Evolutionary conservation across 2,797 vertebrate species (phyloP).

Genomic region (Ataeniobius toweri): DNA sequence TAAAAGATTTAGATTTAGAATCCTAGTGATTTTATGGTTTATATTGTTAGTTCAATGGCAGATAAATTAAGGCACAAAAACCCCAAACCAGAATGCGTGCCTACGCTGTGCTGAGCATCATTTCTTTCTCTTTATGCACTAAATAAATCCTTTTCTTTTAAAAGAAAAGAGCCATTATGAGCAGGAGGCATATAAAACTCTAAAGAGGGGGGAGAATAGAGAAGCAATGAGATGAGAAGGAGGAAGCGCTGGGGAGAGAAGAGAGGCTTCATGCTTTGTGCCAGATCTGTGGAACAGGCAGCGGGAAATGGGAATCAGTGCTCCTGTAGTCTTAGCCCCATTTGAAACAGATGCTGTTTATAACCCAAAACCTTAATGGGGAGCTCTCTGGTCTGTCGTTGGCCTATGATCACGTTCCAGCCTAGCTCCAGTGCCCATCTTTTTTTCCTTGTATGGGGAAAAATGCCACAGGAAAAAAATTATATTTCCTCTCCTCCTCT

Average conservation of each 20-base stretch:
- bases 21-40: slow-evolving; percentile 62
- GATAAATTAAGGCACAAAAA: slow-evolving; percentile 40
- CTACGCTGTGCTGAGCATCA: slow-evolving; percentile 41
- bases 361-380: slow-evolving; percentile 79
- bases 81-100: slow-evolving; percentile 30
- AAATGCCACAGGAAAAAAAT: slow-evolving; percentile 70
- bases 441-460: slow-evolving; percentile 65
- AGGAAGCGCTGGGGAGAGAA: slow-evolving; percentile 57
- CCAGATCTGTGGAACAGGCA: slow-evolving; percentile 73
- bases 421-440: slow-evolving; percentile 74
- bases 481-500: slow-evolving; percentile 53
- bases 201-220: slow-evolving; percentile 71
- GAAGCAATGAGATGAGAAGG: slow-evolving; percentile 66
- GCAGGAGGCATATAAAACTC: slow-evolving; percentile 71
- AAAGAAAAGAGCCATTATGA: slow-evolving; percentile 61
- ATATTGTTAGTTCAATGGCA: slow-evolving; percentile 40
- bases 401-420: slow-evolving; percentile 81
- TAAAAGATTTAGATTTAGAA: slow-evolving; percentile 41
- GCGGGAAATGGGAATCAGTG: slow-evolving; percentile 67
- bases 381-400: slow-evolving; percentile 77
- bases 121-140: slow-evolving; percentile 47
- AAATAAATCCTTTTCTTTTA: slow-evolving; percentile 75
- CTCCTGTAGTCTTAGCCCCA: slow-evolving; percentile 73
- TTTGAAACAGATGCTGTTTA: slow-evolving; percentile 83
- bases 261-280: slow-evolving; percentile 70